These are phyloP conservation scores for Drosophila triauraria DNA, from an alignment of 1,140 invertebrate species.

Conservation along the genomic window DNA sequence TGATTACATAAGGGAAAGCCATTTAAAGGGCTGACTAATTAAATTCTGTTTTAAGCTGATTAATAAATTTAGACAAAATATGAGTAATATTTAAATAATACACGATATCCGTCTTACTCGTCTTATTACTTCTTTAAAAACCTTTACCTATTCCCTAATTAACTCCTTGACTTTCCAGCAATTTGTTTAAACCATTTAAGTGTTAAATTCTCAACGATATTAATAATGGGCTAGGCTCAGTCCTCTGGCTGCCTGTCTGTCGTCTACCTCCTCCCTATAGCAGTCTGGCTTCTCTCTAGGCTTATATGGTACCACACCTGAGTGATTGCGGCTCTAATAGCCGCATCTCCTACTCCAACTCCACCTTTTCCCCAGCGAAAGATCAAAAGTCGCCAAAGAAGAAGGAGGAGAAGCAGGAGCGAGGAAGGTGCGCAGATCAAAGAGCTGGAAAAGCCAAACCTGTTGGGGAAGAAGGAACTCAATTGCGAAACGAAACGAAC, in stretches of 20 bases:
- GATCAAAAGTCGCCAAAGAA: slow-evolving; percentile 66
- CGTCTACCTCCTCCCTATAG: neutral
- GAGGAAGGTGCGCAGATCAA: slow-evolving; percentile 33
- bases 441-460: slow-evolving; percentile 42
- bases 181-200: slow-evolving; percentile 32
- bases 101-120: neutral
- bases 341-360: slow-evolving; percentile 62
- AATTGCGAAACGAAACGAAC: slow-evolving; percentile 48
- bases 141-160: neutral
- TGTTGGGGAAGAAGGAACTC: slow-evolving; percentile 49
- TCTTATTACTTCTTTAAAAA: neutral
- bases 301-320: slow-evolving; percentile 58
- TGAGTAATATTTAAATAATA: neutral
- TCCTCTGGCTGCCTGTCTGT: neutral
- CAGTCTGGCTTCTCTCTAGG: slow-evolving; percentile 39
- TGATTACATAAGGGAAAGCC: neutral
- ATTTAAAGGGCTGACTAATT: neutral
- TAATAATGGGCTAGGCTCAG: slow-evolving; percentile 51
- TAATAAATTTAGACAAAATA: neutral
- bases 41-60: too few species aligned
- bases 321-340: slow-evolving; percentile 70
- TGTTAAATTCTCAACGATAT: slow-evolving; percentile 55
- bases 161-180: slow-evolving; percentile 1
- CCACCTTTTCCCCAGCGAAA: slow-evolving; percentile 29
- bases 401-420: neutral